phyloP scores from a whole-genome alignment of 2,113 vertebrate genomes.

The Sylvilagus bachmani region DNA sequence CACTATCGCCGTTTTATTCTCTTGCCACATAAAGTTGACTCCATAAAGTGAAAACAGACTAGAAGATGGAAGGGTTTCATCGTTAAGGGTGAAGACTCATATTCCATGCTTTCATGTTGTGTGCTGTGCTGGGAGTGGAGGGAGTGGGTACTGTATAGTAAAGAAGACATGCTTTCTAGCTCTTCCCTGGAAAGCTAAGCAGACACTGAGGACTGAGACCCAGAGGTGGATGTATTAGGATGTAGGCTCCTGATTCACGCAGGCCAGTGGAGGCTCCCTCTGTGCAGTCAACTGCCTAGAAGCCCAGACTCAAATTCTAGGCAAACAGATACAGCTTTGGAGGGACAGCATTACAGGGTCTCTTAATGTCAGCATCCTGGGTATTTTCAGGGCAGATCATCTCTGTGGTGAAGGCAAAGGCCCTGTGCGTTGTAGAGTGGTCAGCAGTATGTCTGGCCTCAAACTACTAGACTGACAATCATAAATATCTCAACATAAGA shows the following conservation, averaged over 20 bases:
- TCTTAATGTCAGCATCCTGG: neutral
- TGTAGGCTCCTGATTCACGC: neutral
- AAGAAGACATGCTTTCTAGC: neutral
- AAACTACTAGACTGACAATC: neutral
- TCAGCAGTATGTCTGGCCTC: neutral
- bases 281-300: neutral
- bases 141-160: neutral
- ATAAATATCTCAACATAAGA: neutral
- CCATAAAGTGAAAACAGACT: neutral
- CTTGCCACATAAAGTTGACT: neutral
- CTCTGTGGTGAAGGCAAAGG: neutral
- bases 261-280: conserved; percentile 1
- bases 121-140: accelerated
- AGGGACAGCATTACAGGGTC: neutral
- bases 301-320: neutral
- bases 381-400: neutral
- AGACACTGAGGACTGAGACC: neutral
- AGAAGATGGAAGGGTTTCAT: neutral
- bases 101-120: neutral
- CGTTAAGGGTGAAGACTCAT: neutral
- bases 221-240: neutral
- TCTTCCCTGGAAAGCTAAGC: neutral
- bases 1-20: neutral
- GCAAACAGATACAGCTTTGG: neutral
- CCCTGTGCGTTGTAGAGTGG: neutral